phyloP scores from a whole-genome alignment of 2,113 vertebrate species.

The Plestiodon gilberti region DNA sequence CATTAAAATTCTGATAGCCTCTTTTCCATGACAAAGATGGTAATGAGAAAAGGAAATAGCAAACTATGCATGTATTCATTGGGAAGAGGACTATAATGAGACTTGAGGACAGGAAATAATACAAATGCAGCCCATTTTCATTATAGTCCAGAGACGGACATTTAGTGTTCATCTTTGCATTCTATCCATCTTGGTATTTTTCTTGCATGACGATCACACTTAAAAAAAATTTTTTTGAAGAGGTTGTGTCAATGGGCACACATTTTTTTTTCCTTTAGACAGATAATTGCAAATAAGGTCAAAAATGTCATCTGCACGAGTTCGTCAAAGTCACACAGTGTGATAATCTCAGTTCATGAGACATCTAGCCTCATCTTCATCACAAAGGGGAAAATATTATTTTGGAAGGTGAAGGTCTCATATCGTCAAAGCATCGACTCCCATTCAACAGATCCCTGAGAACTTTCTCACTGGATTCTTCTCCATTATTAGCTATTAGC shows the following conservation, averaged over 20 bases:
- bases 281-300: neutral
- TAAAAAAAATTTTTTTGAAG: slow-evolving; percentile 37
- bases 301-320: neutral
- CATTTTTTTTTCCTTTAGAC: neutral
- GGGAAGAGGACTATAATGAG: slow-evolving; percentile 63
- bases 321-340: neutral
- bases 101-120: slow-evolving; percentile 59
- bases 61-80: slow-evolving; percentile 52
- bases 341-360: neutral
- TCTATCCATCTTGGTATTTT: slow-evolving; percentile 34
- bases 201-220: slow-evolving; percentile 52
- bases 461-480: neutral
- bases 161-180: slow-evolving; percentile 41
- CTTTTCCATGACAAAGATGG: slow-evolving; percentile 50
- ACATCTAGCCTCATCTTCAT: neutral
- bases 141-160: slow-evolving; percentile 35
- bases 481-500: neutral
- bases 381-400: neutral
- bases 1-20: slow-evolving; percentile 59
- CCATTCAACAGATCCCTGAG: neutral
- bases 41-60: slow-evolving; percentile 64
- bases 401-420: neutral
- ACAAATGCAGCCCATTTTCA: slow-evolving; percentile 51
- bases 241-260: slow-evolving; percentile 29
- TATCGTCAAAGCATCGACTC: neutral